Conservation (phyloP, 2,888 invertebrate genomes). For the Macropis europaea region DNA sequence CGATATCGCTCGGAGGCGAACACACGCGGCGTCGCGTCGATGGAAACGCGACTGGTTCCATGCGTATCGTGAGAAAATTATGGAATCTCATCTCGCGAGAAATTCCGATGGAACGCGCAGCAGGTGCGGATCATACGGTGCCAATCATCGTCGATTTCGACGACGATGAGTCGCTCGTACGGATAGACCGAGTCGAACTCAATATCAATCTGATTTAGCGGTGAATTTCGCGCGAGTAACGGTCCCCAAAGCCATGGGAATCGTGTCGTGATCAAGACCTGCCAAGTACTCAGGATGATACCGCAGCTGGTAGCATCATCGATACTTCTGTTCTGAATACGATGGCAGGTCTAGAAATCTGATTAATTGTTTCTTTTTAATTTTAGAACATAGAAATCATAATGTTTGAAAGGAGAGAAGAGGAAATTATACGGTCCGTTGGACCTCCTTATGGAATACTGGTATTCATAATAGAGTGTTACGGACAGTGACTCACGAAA, state of each 20-base stretch:
- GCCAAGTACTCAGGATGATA: no score
- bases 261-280: conserved; percentile 57
- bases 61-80: conserved; percentile 61
- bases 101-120: conserved; percentile 58
- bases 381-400: no score
- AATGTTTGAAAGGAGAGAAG: no score
- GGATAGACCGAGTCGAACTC: conserved; percentile 35
- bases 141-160: conserved; percentile 61
- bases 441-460: no score
- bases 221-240: conserved; percentile 50
- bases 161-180: no score
- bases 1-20: conserved; percentile 15
- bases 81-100: conserved; percentile 50
- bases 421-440: no score
- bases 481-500: no score
- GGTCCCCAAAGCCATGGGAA: conserved; percentile 59
- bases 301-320: no score
- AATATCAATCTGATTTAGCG: conserved; percentile 63
- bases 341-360: no score
- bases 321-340: no score
- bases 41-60: conserved; percentile 26
- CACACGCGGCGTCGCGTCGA: conserved; percentile 29
- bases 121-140: conserved; percentile 58
- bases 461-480: no score
- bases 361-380: no score